Base-by-base conservation (phyloP, 2,888 invertebrate species). In the Drosophila planitibia region DNA sequence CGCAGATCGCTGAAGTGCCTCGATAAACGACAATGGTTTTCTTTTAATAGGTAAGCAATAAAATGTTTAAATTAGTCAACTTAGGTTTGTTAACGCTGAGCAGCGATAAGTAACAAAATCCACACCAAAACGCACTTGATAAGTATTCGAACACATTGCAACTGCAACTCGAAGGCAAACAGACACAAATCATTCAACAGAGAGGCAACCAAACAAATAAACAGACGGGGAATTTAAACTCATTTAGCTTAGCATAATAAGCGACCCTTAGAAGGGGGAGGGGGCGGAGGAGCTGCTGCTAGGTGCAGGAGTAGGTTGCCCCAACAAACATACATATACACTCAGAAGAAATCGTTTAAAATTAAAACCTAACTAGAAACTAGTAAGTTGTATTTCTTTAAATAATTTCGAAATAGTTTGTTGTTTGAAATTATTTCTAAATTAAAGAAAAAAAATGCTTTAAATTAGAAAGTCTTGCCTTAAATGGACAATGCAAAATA, bases 121-220 rank as follows among this genome's bases (percentile, higher is more conserved):
- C 44, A n/a, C 59, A 33, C 7, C 16, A 25, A 25, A 47, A 47
- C 49, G 55, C 61, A 73, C 53, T 64, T 69, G 57, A 54, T 79
- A 78, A 79, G 79, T 62, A 73, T 64, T 78, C 47, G 28, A 79
- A 59, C 78, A 81, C 52, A 62, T 71, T 71, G 62, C 55, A 64
- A 60, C 30, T 44, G 44, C 64, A 80, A 54, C 61, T 67, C 61
- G 33, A 47, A 44, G 30, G 10, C 33, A 49, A 49, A 47, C 77
- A 81, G 81, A 78, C 80, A 81, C 91, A 91, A 90, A 91, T 91
- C 91, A 91, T 89, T 91, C 91, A 89, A 76, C 85, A 71, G 69
- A 65, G 53, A 61, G 75, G 72, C 62, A 81, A 86, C 75, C 66
- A 86, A 89, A 83, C 83, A 55, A 37, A 35, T 76, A 82, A 72